Evolutionary conservation across 2,113 vertebrate species (phyloP), one percentile per base, ranked within the genome.

Genomic region (Gymnorhina tibicen): DNA sequence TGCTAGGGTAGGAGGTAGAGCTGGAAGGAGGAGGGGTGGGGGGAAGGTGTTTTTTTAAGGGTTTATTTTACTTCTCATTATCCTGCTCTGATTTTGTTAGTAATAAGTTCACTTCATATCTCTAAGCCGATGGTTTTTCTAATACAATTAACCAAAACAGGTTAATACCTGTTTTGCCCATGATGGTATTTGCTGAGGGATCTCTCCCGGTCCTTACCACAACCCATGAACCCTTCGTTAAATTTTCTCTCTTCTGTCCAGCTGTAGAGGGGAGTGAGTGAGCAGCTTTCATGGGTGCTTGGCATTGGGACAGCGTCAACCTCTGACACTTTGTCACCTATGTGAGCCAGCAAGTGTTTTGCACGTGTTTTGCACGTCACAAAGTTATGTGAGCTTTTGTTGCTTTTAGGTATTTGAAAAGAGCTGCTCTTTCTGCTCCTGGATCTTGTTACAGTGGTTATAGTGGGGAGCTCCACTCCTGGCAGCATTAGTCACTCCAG

Each of bases 191-290:
- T 84, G 22, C 22, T 37, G 47, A 63, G 68, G 17, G 9, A 46
- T 46, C 22, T 84, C 47, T 73, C 49, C 33, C 3, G 16, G 47
- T 63, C 26, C 17, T 73, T 46, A 33, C 24, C 21, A 33, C 58
- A 84, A 17, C 27, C 33, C 47, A 18, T 6, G 13, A 46, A 37
- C 6, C 2, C 1, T 62, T 52, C 0, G 1, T 15, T 53, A 37
- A 33, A 63, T 53, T 53, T 53, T 37, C 16, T 44, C 21, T 73
- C 11, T 10, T 44, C 47, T 32, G 13, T 44, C 32, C 27, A 46
- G 11, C 27, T 84, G 49, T 39, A 73, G 17, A 63, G 33, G 7
- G 6, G 13, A 53, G 9, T 22, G 27, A 63, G 13, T 16, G 13
- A 46, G 33, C 21, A 46, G 56, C 7, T 46, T 27, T 49, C 46